A percentile compares a stretch with the other conserved stretches of the same genome.
These are phyloP conservation scores for Acanthurus lineatus DNA, from an alignment of 2,797 vertebrate genomes.

Conservation along the genomic window DNA sequence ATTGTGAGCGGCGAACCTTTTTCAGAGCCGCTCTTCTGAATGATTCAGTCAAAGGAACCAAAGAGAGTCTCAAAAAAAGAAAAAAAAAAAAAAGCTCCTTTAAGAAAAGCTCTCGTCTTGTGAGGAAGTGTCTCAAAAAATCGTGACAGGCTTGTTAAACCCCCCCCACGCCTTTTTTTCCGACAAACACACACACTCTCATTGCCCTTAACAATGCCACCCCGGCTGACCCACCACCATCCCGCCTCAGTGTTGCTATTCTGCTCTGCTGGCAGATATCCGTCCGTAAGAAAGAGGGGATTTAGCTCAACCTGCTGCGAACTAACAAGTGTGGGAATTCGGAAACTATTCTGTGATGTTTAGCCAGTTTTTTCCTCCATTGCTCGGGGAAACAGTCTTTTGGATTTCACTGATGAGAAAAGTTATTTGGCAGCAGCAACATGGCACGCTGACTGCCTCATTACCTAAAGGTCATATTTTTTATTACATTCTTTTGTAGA, in stretches of 20 bases:
- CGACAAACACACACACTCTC: background rate
- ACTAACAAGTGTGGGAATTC: conserved; percentile 37
- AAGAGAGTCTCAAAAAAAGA: conserved; percentile 19
- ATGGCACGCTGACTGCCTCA: background rate
- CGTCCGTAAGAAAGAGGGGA: conserved; percentile 40
- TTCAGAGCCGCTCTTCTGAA: conserved; percentile 50
- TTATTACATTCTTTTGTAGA: background rate
- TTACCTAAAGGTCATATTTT: background rate
- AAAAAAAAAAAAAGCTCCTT: conserved; percentile 22
- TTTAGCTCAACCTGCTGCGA: conserved; percentile 41
- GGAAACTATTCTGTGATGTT: conserved; percentile 31
- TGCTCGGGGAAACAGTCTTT: background rate
- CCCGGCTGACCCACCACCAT: conserved; percentile 13
- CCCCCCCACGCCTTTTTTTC: too few species aligned
- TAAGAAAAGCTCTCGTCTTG: conserved; percentile 19
- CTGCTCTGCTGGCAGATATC: conserved; percentile 46
- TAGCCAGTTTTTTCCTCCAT: conserved; percentile 4
- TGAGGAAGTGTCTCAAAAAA: conserved; percentile 66
- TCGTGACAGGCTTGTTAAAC: conserved; percentile 80
- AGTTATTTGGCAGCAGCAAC: background rate
- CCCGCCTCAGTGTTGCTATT: conserved; percentile 35
- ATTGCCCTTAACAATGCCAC: conserved; percentile 47
- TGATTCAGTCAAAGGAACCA: conserved; percentile 58
- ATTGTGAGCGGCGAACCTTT: conserved; percentile 33
- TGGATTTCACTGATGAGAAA: conserved; percentile 19